These are phyloP conservation scores for Formica aserva DNA, from an alignment of 2,888 invertebrate genomes.

Conservation along the genomic window DNA sequence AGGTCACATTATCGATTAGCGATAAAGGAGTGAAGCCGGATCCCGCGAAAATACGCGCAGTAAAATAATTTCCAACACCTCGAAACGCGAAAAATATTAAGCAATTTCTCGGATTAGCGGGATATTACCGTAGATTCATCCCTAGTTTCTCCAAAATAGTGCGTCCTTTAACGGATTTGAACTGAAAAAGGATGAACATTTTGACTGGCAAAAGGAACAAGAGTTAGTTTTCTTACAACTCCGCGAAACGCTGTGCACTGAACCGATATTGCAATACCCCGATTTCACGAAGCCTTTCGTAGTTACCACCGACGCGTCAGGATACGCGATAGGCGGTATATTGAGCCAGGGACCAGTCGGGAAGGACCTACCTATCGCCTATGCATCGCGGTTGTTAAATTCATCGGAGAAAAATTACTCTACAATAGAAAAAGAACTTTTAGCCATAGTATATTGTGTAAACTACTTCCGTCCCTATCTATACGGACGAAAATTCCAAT, in stretches of 20 bases:
- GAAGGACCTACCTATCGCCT: not conserved
- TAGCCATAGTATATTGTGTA: not conserved
- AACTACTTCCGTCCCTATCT: not conserved
- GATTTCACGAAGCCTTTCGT: not conserved
- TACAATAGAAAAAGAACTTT: not conserved
- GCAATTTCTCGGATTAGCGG: not conserved
- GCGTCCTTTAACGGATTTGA: accelerated
- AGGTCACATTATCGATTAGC: not conserved
- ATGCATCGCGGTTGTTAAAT: not conserved
- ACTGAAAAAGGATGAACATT: not conserved
- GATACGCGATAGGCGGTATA: not conserved
- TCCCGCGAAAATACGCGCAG: not conserved
- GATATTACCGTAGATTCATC: not conserved
- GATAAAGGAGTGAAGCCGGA: not conserved
- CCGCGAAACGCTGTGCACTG: not conserved
- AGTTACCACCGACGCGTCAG: not conserved
- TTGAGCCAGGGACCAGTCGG: not conserved
- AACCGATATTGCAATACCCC: not conserved
- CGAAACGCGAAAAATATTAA: not conserved
- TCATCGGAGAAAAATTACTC: not conserved
- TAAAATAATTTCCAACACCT: not conserved
- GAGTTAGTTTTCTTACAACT: not conserved
- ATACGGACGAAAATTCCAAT: not conserved
- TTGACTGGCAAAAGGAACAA: not conserved
- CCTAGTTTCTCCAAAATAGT: not conserved